These are phyloP conservation scores for Epizoanthus fatuus DNA, from an alignment of 92 coral and sea anemone species.

Conservation along the genomic window DNA sequence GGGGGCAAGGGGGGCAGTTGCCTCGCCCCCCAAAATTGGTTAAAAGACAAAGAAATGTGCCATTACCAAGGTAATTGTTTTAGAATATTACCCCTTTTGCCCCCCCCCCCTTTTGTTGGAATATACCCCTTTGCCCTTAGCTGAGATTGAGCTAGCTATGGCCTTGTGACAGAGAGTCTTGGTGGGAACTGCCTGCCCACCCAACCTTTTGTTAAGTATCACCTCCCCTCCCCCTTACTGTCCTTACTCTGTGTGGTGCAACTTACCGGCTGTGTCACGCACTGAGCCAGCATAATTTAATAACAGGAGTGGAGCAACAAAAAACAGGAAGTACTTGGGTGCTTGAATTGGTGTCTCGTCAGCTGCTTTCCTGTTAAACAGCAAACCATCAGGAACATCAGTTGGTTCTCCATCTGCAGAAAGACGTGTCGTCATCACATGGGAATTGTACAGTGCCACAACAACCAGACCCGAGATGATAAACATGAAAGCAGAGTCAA, in stretches of 20 bases:
- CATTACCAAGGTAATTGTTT: too few relatives aligned
- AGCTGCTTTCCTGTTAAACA: slow-evolving; percentile 52
- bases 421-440: slow-evolving; percentile 50
- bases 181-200: background rate
- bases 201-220: background rate
- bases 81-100: too few relatives aligned
- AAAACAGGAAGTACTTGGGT: slow-evolving; percentile 94
- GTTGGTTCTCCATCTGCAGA: slow-evolving; percentile 13
- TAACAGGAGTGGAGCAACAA: slow-evolving; percentile 90
- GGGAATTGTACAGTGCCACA: slow-evolving; percentile 86
- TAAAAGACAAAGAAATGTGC: too few relatives aligned
- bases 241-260: too few relatives aligned
- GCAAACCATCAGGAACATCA: slow-evolving; percentile 18
- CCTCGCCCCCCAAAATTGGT: too few relatives aligned
- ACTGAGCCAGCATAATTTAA: slow-evolving; percentile 94
- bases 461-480: slow-evolving; percentile 93
- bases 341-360: slow-evolving; percentile 80
- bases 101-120: too few relatives aligned
- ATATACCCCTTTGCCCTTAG: too few relatives aligned
- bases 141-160: too few relatives aligned
- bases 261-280: slow-evolving; percentile 75
- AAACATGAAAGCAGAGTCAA: slow-evolving; percentile 99
- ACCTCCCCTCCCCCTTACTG: background rate
- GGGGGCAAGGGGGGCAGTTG: too few relatives aligned
- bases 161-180: too few relatives aligned